Conservation (phyloP, 2,888 invertebrate genomes). For the Thalpophila matura region DNA sequence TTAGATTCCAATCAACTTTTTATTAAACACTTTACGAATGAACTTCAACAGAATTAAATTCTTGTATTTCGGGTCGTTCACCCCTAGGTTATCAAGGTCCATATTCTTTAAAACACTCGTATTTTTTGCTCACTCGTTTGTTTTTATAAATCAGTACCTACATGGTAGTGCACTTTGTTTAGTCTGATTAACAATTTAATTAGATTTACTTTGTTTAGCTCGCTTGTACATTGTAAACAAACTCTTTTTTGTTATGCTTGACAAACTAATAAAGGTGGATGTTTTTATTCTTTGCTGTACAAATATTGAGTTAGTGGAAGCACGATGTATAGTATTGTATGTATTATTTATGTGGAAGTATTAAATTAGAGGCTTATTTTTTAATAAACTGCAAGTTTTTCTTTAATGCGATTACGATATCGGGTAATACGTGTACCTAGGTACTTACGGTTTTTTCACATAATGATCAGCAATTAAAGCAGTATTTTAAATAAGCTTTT, state of each 20-base stretch:
- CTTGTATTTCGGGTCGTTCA: constrained; percentile 13
- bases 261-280: constrained; percentile 31
- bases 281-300: constrained; percentile 31
- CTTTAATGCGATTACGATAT: neutral
- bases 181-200: constrained; percentile 38
- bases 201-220: constrained; percentile 34
- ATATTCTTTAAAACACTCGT: neutral
- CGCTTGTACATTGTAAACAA: constrained; percentile 30
- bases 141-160: constrained; percentile 15
- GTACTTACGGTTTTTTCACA: neutral
- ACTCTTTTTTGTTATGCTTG: constrained; percentile 23
- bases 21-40: constrained; percentile 17
- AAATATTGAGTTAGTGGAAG: constrained; percentile 44
- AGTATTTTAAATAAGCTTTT: constrained; percentile 1
- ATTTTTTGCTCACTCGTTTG: neutral
- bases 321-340: neutral
- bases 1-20: constrained; percentile 51
- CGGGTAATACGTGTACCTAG: neutral
- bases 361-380: constrained; percentile 1
- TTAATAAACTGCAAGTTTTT: constrained; percentile 11
- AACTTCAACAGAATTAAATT: constrained; percentile 13
- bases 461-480: constrained; percentile 3
- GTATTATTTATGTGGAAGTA: neutral
- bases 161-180: constrained; percentile 32
- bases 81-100: constrained; percentile 1